Evolutionary conservation across 2,888 invertebrate species (phyloP).

Genomic region (Acrobasis repandana): DNA sequence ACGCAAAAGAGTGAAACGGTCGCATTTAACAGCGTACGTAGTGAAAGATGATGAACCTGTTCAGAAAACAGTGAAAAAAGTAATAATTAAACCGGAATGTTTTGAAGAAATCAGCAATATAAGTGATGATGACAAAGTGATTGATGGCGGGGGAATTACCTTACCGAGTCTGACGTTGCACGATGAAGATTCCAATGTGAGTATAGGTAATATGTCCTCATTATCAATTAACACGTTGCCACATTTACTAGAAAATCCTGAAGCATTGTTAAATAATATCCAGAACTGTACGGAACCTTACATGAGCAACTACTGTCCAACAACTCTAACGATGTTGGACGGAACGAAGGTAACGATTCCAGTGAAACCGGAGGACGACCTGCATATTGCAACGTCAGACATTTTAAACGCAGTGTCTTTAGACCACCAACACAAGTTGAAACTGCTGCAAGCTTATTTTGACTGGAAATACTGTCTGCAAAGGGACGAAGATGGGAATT

Average conservation of each 20-base stretch:
- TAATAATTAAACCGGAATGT: slow-evolving; percentile 45
- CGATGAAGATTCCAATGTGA: slow-evolving; percentile 55
- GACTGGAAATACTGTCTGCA: slow-evolving; percentile 57
- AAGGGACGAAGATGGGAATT: slow-evolving; percentile 53
- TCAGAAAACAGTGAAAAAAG: slow-evolving; percentile 34
- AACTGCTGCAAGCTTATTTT: slow-evolving; percentile 51
- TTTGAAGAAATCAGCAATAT: slow-evolving; percentile 28
- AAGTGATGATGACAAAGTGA: slow-evolving; percentile 19
- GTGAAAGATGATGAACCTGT: slow-evolving; percentile 41
- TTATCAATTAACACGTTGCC: slow-evolving; percentile 37
- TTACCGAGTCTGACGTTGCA: slow-evolving; percentile 5
- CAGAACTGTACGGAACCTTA: slow-evolving; percentile 33
- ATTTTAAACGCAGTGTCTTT: slow-evolving; percentile 38
- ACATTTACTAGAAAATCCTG: slow-evolving; percentile 36
- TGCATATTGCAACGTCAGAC: slow-evolving; percentile 51
- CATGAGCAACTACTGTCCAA: slow-evolving; percentile 29
- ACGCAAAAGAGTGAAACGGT: slow-evolving; percentile 38
- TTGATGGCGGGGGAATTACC: slow-evolving; percentile 14
- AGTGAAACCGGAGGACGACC: slow-evolving; percentile 48
- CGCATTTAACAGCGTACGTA: slow-evolving; percentile 49
- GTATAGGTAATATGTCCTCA: slow-evolving; percentile 45
- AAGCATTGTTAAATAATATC: slow-evolving; percentile 32
- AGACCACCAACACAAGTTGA: slow-evolving; percentile 41
- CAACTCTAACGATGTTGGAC: slow-evolving; percentile 34
- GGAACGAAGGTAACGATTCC: slow-evolving; percentile 38